phyloP scores from a whole-genome alignment of 1,140 invertebrate genomes.

The Metaphire vulgaris region DNA sequence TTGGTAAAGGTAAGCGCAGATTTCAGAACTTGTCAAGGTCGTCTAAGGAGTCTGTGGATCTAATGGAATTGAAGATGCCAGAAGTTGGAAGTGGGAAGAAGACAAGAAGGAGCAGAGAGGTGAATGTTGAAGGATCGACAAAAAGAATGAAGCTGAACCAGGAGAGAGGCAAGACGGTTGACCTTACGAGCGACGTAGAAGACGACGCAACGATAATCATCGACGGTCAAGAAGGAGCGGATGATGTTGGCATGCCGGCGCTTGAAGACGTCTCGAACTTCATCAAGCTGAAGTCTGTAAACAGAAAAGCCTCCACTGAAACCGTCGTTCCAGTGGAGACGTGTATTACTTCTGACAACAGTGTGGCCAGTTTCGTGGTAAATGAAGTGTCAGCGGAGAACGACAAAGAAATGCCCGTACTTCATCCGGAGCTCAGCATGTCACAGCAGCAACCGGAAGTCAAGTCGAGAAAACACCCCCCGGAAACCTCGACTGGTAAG shows the following conservation, averaged over 20 bases:
- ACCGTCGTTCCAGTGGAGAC: too few relatives aligned
- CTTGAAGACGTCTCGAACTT: neutral
- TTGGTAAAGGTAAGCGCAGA: neutral
- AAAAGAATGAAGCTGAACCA: neutral
- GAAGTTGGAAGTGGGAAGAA: neutral
- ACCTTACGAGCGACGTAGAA: neutral
- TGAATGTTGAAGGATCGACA: neutral
- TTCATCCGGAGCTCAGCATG: neutral
- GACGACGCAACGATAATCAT: neutral
- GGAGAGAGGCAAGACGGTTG: neutral
- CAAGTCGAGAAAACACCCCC: neutral
- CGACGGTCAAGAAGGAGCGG: neutral
- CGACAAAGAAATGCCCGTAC: neutral
- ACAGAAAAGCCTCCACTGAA: neutral
- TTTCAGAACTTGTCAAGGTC: neutral
- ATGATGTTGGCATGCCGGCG: neutral
- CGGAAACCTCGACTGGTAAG: too few relatives aligned
- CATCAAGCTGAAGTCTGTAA: neutral
- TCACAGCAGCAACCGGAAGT: neutral
- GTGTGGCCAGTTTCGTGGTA: neutral
- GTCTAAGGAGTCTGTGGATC: neutral
- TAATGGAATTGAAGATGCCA: neutral
- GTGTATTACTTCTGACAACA: too few relatives aligned
- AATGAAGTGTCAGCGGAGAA: neutral
- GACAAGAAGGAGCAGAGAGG: neutral